A percentile compares a stretch with the other conserved stretches of the same genome.
phyloP scores from a whole-genome alignment of 1,140 invertebrate species.

The Trinorchestia longiramus region DNA sequence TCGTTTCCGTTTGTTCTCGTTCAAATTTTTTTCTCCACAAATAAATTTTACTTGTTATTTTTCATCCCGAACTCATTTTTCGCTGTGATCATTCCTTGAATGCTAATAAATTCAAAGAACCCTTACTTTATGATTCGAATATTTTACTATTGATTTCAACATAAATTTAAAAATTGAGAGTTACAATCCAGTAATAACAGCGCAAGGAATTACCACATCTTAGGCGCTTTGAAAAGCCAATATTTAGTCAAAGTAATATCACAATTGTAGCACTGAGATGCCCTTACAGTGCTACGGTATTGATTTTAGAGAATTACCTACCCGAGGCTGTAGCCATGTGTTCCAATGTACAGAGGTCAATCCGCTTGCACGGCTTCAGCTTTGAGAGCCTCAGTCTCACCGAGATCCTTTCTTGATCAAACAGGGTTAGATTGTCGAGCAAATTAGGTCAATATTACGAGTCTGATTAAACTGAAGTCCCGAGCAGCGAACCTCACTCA shows the following conservation, averaged over 20 bases:
- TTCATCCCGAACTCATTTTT: no score
- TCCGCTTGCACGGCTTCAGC: background rate
- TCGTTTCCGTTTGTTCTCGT: no score
- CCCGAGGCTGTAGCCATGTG: background rate
- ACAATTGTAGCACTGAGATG: background rate
- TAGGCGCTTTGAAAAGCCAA: background rate
- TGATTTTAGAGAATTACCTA: no score
- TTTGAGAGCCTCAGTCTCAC: background rate
- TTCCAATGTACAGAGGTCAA: background rate
- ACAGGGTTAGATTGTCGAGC: background rate
- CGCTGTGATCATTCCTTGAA: no score
- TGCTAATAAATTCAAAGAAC: no score
- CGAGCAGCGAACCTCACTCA: background rate
- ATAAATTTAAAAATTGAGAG: no score
- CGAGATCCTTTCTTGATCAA: constrained; percentile 24
- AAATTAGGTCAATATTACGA: constrained; percentile 31
- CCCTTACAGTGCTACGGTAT: no score
- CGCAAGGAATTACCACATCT: background rate
- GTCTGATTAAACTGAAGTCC: constrained; percentile 1
- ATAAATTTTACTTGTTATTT: no score
- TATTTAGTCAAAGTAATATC: background rate
- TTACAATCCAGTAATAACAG: background rate
- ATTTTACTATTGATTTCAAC: no score
- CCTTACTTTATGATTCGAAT: no score
- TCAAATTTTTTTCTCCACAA: no score